Evolutionary conservation across 2,797 vertebrate species (phyloP).

Genomic region (Sibirionetta formosa): DNA sequence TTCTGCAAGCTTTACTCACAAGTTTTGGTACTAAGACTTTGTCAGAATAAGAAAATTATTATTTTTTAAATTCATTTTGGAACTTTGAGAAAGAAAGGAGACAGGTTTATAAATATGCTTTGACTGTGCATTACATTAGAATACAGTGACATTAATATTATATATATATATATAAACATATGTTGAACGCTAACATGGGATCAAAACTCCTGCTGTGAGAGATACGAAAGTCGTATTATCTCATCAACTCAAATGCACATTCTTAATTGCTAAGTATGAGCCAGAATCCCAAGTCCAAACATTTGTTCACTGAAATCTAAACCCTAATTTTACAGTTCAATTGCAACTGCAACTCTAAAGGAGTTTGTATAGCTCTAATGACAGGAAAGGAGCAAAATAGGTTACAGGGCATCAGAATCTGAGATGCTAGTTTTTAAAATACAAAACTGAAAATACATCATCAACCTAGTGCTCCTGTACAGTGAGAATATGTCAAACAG

Average conservation of each 20-base stretch:
- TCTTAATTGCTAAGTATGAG: slow-evolving; percentile 35
- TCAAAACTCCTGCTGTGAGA: slow-evolving; percentile 35
- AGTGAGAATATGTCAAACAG: not conserved
- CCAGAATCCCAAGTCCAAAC: slow-evolving; percentile 60
- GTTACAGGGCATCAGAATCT: not conserved
- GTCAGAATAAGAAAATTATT: not conserved
- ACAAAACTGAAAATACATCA: not conserved
- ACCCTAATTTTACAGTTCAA: slow-evolving; percentile 52
- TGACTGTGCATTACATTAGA: not conserved
- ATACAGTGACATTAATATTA: slow-evolving; percentile 22
- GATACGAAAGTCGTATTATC: slow-evolving; percentile 8
- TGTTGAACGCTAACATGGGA: slow-evolving; percentile 13
- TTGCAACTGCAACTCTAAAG: slow-evolving; percentile 24
- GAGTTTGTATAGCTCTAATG: not conserved
- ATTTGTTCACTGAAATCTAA: slow-evolving; percentile 46
- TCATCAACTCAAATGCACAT: slow-evolving; percentile 58
- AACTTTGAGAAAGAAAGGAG: not conserved
- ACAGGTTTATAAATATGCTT: not conserved
- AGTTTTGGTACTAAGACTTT: not conserved
- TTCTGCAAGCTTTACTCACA: not conserved
- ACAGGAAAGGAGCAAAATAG: not conserved
- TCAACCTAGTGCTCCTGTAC: not conserved
- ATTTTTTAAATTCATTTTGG: not conserved
- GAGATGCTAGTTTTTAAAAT: not conserved
- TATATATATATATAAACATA: not conserved